phyloP scores from a whole-genome alignment of 2,888 invertebrate species.

The Synanthedon formicaeformis region DNA sequence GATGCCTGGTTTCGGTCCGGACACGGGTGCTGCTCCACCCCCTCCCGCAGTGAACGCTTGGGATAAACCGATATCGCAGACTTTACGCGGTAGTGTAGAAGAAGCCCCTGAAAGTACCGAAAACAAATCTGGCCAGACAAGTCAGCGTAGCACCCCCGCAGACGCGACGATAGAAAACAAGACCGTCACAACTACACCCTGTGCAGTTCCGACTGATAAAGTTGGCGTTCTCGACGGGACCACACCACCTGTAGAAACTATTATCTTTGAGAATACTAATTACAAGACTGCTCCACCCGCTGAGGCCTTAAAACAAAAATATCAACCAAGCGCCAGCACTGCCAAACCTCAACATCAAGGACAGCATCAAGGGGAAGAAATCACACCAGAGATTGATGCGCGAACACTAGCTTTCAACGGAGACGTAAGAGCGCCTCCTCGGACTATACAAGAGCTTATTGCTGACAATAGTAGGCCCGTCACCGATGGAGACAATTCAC shows the following conservation, averaged over 20 bases:
- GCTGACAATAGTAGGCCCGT: conserved; percentile 44
- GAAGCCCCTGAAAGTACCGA: conserved; percentile 38
- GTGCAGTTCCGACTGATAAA: conserved; percentile 51
- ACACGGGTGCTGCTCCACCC: conserved; percentile 71
- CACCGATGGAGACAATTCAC: conserved; percentile 50
- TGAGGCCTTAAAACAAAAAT: conserved; percentile 74
- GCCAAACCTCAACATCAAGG: conserved; percentile 49
- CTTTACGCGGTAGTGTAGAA: conserved; percentile 71
- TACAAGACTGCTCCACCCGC: conserved; percentile 82
- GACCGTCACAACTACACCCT: conserved; percentile 20
- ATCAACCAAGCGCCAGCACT: conserved; percentile 50
- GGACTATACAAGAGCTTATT: conserved; percentile 60
- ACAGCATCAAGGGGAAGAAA: conserved; percentile 41
- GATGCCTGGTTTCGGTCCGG: conserved; percentile 53
- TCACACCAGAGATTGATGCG: conserved; percentile 63
- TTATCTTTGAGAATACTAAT: conserved; percentile 93
- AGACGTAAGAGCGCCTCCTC: conserved; percentile 50
- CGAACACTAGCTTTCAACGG: conserved; percentile 49
- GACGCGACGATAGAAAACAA: conserved; percentile 43
- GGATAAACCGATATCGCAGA: conserved; percentile 85
- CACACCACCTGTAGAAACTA: conserved; percentile 86
- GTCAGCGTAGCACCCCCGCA: conserved; percentile 58
- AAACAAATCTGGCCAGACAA: conserved; percentile 49
- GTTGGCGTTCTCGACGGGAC: conserved; percentile 76
- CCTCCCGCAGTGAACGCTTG: conserved; percentile 85